Evolutionary conservation across 2,797 vertebrate species (phyloP).

Genomic region (Apogon talboti): DNA sequence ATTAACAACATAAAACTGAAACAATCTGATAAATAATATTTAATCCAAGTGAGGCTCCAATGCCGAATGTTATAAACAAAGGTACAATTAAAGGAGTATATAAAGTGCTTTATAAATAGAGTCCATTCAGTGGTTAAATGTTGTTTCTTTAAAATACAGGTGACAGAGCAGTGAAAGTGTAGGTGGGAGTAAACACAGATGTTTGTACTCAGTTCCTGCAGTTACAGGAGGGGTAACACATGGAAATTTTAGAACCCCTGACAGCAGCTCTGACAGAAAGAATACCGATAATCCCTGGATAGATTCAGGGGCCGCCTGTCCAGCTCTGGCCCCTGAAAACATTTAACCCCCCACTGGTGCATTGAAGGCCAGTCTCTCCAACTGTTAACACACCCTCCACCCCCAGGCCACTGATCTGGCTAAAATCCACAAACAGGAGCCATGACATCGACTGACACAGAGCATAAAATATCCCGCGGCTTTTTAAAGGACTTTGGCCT

Average conservation of each 20-base stretch:
- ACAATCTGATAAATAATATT: too few species aligned
- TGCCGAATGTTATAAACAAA: too few species aligned
- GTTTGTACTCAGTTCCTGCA: background rate
- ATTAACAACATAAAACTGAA: too few species aligned
- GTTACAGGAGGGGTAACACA: background rate
- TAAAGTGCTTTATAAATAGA: too few species aligned
- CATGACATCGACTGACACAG: conserved; percentile 38
- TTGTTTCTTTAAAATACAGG: too few species aligned
- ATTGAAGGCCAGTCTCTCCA: conserved; percentile 28
- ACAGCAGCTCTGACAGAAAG: conserved; percentile 10
- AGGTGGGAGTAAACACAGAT: too few species aligned
- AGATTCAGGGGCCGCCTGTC: conserved; percentile 8
- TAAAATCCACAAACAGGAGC: conserved; percentile 37
- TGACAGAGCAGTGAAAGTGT: too few species aligned
- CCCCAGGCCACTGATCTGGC: conserved; percentile 38
- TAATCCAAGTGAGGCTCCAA: too few species aligned
- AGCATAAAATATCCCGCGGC: conserved; percentile 40
- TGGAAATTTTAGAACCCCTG: background rate
- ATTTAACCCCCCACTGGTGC: conserved; percentile 31
- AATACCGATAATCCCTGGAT: conserved; percentile 26
- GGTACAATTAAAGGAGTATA: too few species aligned
- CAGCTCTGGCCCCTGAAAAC: conserved; percentile 15
- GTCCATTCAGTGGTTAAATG: too few species aligned
- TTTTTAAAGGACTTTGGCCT: conserved; percentile 53
- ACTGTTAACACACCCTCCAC: conserved; percentile 10